Evolutionary conservation across 2,113 vertebrate species (phyloP).

Genomic region (Pelusios castaneus): DNA sequence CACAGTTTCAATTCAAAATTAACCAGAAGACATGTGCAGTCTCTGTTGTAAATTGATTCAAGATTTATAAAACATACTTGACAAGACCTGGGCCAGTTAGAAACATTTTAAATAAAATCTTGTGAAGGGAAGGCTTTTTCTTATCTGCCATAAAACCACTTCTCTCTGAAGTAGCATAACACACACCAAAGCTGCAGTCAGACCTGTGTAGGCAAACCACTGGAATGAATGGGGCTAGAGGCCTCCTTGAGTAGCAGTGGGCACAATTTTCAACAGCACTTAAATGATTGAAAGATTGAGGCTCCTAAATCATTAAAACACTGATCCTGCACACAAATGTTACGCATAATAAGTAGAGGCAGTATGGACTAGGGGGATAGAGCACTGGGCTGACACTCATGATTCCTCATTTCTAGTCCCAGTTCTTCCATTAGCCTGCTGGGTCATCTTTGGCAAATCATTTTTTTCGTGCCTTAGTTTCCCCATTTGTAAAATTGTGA

Average conservation of each 20-base stretch:
- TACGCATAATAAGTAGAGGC: background rate
- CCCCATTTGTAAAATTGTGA: background rate
- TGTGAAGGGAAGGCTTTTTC: background rate
- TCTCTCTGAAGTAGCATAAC: background rate
- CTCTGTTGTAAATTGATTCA: background rate
- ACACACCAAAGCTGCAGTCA: background rate
- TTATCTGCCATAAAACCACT: fast-evolving
- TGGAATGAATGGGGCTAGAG: background rate
- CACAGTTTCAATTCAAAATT: background rate
- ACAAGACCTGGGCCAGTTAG: background rate
- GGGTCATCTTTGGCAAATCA: background rate
- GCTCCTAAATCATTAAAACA: background rate
- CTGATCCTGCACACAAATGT: background rate
- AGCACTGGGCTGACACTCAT: background rate
- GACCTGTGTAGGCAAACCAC: background rate
- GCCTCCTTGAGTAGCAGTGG: background rate
- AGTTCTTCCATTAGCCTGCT: background rate
- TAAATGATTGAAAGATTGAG: fast-evolving
- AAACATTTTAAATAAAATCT: background rate
- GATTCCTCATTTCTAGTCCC: background rate
- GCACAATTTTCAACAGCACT: background rate
- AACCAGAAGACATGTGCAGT: fast-evolving
- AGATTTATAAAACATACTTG: background rate
- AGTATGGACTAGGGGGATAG: background rate
- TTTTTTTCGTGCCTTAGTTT: background rate